These are phyloP conservation scores for Dermatemys mawii DNA, from an alignment of 2,113 vertebrate genomes.

Conservation along the genomic window DNA sequence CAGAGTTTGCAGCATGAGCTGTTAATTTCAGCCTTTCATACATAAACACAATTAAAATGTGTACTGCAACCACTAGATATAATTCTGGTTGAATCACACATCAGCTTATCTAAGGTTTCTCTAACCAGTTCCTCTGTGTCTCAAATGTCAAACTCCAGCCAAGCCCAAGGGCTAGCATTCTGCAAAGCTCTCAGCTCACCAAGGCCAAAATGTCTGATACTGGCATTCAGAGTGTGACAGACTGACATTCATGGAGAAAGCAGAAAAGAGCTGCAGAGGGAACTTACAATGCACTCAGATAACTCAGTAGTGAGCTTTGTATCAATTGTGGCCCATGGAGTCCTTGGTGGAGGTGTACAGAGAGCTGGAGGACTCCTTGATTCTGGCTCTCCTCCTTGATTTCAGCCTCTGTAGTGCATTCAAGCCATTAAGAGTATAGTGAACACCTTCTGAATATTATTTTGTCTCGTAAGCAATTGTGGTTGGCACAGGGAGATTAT, in stretches of 20 bases:
- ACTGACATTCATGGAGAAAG: neutral
- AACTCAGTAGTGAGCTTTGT: fast-evolving
- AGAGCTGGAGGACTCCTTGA: neutral
- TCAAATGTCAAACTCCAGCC: neutral
- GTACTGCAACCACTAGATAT: neutral
- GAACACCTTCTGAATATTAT: neutral
- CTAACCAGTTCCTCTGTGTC: conserved; percentile 36
- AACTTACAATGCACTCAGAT: neutral
- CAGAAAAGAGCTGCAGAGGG: neutral
- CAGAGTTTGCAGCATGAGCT: neutral
- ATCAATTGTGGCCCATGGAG: neutral
- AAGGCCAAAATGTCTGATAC: neutral
- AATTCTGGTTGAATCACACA: neutral
- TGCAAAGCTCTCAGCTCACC: neutral
- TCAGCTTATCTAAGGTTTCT: neutral
- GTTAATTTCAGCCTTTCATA: conserved; percentile 25
- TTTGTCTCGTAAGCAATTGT: neutral
- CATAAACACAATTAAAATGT: conserved; percentile 46
- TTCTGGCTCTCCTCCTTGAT: neutral
- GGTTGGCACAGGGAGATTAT: neutral
- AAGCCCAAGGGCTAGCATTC: fast-evolving
- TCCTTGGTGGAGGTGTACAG: neutral
- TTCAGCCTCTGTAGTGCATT: neutral
- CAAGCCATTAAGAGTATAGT: fast-evolving
- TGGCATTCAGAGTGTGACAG: neutral